These are phyloP conservation scores for Prionailurus bengalensis DNA, from an alignment of 2,113 vertebrate species.

Conservation along the genomic window DNA sequence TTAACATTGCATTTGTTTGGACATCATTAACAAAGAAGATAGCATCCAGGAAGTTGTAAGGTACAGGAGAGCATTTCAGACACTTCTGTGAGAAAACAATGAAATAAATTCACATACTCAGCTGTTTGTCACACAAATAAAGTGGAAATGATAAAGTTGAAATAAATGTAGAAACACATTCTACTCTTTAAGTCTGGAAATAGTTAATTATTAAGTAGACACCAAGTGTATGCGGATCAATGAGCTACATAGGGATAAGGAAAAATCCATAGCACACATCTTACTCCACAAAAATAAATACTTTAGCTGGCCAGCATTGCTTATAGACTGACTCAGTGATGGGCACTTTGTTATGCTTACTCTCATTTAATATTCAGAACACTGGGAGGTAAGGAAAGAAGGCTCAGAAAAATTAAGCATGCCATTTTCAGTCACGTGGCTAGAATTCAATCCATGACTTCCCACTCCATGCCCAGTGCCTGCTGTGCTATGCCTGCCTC, in stretches of 20 bases:
- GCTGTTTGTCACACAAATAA: not conserved
- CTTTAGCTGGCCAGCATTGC: not conserved
- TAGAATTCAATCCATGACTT: not conserved
- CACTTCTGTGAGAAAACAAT: conserved; percentile 19
- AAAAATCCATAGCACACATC: not conserved
- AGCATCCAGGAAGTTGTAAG: conserved; percentile 34
- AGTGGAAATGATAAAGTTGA: not conserved
- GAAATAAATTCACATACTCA: not conserved
- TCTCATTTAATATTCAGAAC: conserved; percentile 7
- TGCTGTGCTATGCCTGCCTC: fast-evolving
- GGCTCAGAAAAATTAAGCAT: not conserved
- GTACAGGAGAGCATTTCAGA: conserved; percentile 32
- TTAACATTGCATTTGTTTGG: conserved; percentile 84
- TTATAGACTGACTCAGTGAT: not conserved
- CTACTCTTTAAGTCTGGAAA: not conserved
- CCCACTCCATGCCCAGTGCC: not conserved
- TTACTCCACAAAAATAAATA: not conserved
- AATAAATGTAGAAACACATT: not conserved
- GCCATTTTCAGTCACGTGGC: not conserved
- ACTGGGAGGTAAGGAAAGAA: not conserved
- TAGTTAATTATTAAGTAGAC: not conserved
- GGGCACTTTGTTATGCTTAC: not conserved
- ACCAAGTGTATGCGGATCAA: not conserved
- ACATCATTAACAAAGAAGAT: conserved; percentile 81
- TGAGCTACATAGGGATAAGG: not conserved